A percentile compares a stretch with the other conserved stretches of the same genome.
Evolutionary conservation across 2,113 vertebrate genomes (phyloP).

Genomic region (Nothobranchius furzeri): DNA sequence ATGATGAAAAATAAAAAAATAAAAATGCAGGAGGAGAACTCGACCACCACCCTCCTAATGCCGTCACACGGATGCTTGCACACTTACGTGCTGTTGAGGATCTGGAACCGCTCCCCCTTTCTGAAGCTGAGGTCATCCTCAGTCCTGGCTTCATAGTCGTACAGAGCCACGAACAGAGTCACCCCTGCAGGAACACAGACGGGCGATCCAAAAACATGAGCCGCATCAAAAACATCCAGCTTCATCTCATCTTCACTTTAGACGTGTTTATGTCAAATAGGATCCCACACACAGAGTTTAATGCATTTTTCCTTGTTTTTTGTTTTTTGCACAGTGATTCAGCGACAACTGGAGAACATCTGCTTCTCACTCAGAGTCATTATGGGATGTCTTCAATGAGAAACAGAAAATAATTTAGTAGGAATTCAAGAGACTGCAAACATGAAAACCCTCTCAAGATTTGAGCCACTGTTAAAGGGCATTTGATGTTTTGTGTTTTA

Average conservation of each 20-base stretch:
- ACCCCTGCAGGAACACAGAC: slow-evolving; percentile 84
- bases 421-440: too few species aligned
- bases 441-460: too few species aligned
- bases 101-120: slow-evolving; percentile 99
- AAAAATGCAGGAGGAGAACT: not conserved
- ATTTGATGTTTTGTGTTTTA: too few species aligned
- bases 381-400: too few species aligned
- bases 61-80: slow-evolving; percentile 56
- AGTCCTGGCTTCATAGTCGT: slow-evolving; percentile 97
- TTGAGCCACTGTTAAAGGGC: too few species aligned
- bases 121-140: slow-evolving; percentile 99
- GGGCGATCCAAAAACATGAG: not conserved
- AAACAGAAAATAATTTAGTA: too few species aligned
- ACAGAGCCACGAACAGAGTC: slow-evolving; percentile 98
- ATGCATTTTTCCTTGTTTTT: not conserved
- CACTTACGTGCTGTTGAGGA: slow-evolving; percentile 99
- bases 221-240: not conserved
- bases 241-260: slow-evolving; percentile 4
- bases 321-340: not conserved
- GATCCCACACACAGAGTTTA: too few species aligned
- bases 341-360: not conserved
- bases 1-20: slow-evolving; percentile 31
- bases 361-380: not conserved
- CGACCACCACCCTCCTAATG: slow-evolving; percentile 49
- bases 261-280: too few species aligned